These are phyloP conservation scores for Micrastur ruficollis DNA, from an alignment of 2,797 vertebrate species.

Conservation along the genomic window DNA sequence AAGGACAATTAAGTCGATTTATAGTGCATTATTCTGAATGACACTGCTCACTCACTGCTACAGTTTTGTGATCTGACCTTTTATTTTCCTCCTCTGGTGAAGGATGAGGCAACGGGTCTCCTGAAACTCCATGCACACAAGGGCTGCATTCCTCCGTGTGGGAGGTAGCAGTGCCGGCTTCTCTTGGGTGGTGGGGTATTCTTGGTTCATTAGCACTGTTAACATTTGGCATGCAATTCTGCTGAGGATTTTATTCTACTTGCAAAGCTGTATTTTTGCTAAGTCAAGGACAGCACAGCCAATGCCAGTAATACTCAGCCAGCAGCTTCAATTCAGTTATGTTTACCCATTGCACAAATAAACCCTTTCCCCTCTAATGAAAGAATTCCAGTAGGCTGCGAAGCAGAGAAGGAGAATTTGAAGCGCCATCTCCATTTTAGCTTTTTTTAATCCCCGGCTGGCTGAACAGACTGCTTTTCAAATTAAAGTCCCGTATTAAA, in stretches of 20 bases:
- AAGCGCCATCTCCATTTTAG: background rate
- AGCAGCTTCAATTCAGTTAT: background rate
- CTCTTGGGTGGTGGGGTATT: background rate
- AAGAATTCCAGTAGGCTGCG: background rate
- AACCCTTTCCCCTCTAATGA: background rate
- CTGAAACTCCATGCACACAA: accelerated
- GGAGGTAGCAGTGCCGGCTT: background rate
- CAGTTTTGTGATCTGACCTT: background rate
- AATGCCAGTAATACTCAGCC: background rate
- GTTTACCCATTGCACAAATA: background rate
- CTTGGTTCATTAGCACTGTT: background rate
- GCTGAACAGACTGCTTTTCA: background rate
- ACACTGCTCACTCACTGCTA: background rate
- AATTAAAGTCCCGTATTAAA: background rate
- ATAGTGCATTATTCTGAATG: background rate
- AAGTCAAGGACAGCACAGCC: background rate
- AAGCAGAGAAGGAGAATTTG: background rate
- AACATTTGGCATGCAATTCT: background rate
- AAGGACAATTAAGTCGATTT: background rate
- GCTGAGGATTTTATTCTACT: background rate
- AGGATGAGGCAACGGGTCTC: background rate
- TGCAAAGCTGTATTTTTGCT: background rate
- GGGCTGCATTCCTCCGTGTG: background rate
- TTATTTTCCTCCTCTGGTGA: background rate
- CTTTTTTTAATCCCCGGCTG: background rate